Evolutionary conservation across 1,140 invertebrate genomes (phyloP).

Genomic region (Ylistrum balloti): DNA sequence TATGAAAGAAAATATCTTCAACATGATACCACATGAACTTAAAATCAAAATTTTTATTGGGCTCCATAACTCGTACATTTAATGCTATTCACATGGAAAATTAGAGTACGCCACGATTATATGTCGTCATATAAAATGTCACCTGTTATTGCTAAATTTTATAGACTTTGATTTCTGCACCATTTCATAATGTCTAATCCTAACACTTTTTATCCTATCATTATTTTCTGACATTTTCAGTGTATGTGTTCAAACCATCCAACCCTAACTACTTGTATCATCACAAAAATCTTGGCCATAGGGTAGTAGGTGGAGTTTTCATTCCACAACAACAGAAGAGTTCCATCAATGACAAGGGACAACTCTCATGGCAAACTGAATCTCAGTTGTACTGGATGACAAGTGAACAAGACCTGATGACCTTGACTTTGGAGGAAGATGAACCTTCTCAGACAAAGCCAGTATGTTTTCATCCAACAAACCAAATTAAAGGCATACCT

Average conservation of each 20-base stretch:
- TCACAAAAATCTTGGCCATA: slow-evolving; percentile 43
- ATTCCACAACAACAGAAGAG: slow-evolving; percentile 62
- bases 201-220: too few species aligned
- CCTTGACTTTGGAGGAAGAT: slow-evolving; percentile 50
- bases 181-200: too few species aligned
- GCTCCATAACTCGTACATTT: too few species aligned
- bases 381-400: slow-evolving; percentile 71
- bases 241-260: slow-evolving; percentile 86
- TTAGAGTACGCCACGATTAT: too few species aligned
- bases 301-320: slow-evolving; percentile 61
- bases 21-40: too few species aligned
- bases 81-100: too few species aligned
- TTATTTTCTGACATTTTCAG: slow-evolving; percentile 80
- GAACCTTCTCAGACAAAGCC: not conserved
- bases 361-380: slow-evolving; percentile 64
- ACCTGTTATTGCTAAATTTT: too few species aligned
- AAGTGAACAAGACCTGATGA: slow-evolving; percentile 64
- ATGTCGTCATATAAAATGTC: too few species aligned
- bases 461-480: not conserved
- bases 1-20: too few species aligned
- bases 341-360: slow-evolving; percentile 1
- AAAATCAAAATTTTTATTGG: too few species aligned
- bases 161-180: not conserved
- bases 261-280: slow-evolving; percentile 82
- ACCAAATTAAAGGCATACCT: too few species aligned